phyloP scores from a whole-genome alignment of 30 jellyfish, hydroid and myxozoan genomes.

The Hydra vulgaris region DNA sequence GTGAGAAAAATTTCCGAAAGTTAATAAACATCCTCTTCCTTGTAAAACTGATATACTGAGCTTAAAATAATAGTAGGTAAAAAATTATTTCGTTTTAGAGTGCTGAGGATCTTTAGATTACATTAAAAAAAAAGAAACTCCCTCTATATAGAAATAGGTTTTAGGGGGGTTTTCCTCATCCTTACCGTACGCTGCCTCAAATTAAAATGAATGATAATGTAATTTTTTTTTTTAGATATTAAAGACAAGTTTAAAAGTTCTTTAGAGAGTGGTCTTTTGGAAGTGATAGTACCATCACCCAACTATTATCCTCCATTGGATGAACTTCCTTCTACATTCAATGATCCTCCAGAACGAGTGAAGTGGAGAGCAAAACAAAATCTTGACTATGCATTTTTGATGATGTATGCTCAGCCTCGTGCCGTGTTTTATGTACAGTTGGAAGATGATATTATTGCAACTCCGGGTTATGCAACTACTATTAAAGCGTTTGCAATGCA shows the following conservation, averaged over 20 bases:
- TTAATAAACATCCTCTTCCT: too few relatives aligned
- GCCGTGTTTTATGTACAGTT: constrained; percentile 82
- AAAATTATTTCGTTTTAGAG: too few relatives aligned
- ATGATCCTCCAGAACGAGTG: constrained; percentile 89
- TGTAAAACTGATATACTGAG: too few relatives aligned
- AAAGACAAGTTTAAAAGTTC: constrained; percentile 33
- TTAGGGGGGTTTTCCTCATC: too few relatives aligned
- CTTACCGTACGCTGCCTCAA: too few relatives aligned
- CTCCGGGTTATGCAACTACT: constrained; percentile 92
- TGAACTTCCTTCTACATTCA: constrained; percentile 78
- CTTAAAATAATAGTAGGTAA: too few relatives aligned
- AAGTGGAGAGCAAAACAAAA: constrained; percentile 97
- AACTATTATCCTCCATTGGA: constrained; percentile 70
- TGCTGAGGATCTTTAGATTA: too few relatives aligned
- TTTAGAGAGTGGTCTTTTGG: constrained; percentile 60
- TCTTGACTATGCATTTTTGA: constrained; percentile 69
- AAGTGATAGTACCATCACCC: constrained; percentile 63
- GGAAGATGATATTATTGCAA: constrained; percentile 92
- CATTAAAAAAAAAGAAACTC: too few relatives aligned
- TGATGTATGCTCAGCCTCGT: constrained; percentile 90
- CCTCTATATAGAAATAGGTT: too few relatives aligned
- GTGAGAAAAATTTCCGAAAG: too few relatives aligned
- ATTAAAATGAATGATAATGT: too few relatives aligned
- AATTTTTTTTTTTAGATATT: too few relatives aligned
- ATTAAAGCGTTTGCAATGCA: constrained; percentile 82